Evolutionary conservation across 2,888 invertebrate species (phyloP).

Genomic region (Catocala fraxini): DNA sequence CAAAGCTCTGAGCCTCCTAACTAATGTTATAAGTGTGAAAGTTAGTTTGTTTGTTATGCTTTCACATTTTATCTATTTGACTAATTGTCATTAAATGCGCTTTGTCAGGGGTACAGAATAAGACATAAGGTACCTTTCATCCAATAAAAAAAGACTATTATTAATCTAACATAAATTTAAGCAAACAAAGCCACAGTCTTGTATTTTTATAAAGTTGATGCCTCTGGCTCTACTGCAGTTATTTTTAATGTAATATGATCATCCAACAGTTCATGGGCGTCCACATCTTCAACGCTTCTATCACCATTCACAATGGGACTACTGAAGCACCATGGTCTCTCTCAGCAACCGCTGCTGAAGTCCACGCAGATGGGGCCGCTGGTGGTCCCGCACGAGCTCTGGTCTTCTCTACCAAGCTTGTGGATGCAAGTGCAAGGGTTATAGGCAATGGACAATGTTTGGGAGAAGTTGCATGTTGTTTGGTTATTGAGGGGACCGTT

Average conservation of each 20-base stretch:
- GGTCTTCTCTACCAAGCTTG: constrained; percentile 91
- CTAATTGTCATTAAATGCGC: no score
- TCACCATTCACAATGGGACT: constrained; percentile 64
- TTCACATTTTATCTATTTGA: no score
- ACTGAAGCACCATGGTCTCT: constrained; percentile 90
- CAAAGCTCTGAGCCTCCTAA: no score
- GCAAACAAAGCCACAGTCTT: no score
- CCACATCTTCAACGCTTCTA: constrained; percentile 92
- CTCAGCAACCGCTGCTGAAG: constrained; percentile 90
- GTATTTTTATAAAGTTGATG: no score
- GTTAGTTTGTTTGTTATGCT: no score
- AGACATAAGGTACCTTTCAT: no score
- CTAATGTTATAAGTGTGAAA: no score
- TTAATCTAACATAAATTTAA: no score
- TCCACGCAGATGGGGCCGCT: constrained; percentile 92
- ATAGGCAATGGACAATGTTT: constrained; percentile 87
- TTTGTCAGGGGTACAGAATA: no score
- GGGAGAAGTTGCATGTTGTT: constrained; percentile 91
- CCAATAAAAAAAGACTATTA: no score
- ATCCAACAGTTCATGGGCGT: constrained; percentile 93
- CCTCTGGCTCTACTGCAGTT: neutral
- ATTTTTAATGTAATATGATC: constrained; percentile 6
- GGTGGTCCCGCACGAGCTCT: constrained; percentile 90
- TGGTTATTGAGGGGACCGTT: constrained; percentile 92
- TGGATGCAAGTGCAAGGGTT: constrained; percentile 89